Base-by-base conservation (phyloP, 2,797 vertebrate species). In the Urocyon cinereoargenteus region DNA sequence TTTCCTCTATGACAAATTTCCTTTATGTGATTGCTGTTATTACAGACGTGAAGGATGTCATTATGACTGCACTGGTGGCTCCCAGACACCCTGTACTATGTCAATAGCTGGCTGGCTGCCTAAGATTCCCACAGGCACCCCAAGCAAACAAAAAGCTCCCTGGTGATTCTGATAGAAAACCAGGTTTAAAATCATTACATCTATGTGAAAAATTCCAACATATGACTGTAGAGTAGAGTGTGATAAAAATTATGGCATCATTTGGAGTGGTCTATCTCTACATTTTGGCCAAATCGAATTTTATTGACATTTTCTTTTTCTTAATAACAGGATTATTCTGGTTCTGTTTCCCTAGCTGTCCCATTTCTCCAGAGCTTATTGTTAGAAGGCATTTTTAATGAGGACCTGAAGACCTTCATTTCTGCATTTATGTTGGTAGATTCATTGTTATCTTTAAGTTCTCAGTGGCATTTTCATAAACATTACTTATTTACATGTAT, bases 211-310 rank as follows among this genome's bases (percentile, higher is more conserved):
- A 89, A 62, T 49, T 73, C 68, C 62, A 88, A 40, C 11, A 13
- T 59, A 4, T 24, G 11, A 66, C 34, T 81, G 13, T 22, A 31
- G 12, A 84, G 31, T n/a, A 66, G 28, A 57, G 53, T 45, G 45
- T 64, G n/a, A 3, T 57, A 24, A 34, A 77, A 86, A 86, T 66
- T 45, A 36, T 45, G 26, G 24, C 36, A 26, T 90, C 45, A 77
- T 85, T 85, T 64, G 12, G n/a, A 21, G 68, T 53, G 16, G 10
- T 59, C 77, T 91, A 6, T 77, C 51, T 84, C 36, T 28, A n/a
- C 21, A 31, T 79, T 85, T 73, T 92, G 59, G 36, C 79, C 88
- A 92, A 72, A 93, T 90, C 1, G 28, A 90, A 82, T 73, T 88
- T 70, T 61, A 11, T 34, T 73, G 16, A 34, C 24, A 24, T 86